Conservation (phyloP, 2,113 vertebrate genomes). For the Phyllopteryx taeniolatus region DNA sequence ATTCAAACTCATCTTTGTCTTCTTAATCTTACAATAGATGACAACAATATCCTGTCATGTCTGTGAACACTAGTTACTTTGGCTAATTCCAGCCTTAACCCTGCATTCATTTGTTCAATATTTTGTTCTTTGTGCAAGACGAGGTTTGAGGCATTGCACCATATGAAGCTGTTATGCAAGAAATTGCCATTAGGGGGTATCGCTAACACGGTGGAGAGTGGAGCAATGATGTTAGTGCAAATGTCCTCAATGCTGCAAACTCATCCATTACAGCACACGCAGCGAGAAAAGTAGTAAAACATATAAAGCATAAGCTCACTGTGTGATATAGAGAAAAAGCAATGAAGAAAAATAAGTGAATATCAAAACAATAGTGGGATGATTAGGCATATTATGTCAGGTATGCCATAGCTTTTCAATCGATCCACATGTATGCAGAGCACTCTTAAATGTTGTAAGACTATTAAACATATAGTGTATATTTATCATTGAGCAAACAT, state of each 20-base stretch:
- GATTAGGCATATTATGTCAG: not conserved
- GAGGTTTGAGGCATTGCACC: conserved; percentile 41
- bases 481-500: not conserved
- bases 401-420: not conserved
- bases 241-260: conserved; percentile 42
- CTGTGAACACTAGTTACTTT: not conserved
- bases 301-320: not conserved
- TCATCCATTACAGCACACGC: not conserved
- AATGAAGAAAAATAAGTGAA: not conserved
- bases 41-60: not conserved
- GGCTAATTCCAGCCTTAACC: not conserved
- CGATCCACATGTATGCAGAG: too few relatives aligned
- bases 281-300: not conserved
- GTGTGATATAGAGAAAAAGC: not conserved
- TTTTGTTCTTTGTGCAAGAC: not conserved
- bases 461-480: not conserved
- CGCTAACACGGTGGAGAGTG: conserved; percentile 5
- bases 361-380: not conserved
- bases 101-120: not conserved
- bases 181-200: conserved; percentile 41
- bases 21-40: not conserved
- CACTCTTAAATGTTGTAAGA: not conserved
- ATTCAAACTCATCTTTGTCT: not conserved
- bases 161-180: conserved; percentile 9
- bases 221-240: conserved; percentile 5